These are phyloP conservation scores for Okamejei kenojei DNA, from an alignment of 2,797 vertebrate genomes.

Conservation along the genomic window DNA sequence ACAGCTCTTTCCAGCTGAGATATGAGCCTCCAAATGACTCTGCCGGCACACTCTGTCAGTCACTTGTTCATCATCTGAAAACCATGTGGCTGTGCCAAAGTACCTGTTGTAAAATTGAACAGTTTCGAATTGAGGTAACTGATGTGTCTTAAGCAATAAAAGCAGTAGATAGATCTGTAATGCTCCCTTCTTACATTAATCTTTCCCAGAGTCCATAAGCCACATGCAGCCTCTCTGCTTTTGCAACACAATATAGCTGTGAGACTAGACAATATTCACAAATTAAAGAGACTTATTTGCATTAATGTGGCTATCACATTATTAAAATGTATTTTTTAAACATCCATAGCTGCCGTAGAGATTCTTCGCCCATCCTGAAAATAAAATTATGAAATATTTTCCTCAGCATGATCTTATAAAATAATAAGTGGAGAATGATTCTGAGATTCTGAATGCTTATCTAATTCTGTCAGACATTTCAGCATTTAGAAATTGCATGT, in stretches of 20 bases:
- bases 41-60: not conserved
- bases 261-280: slow-evolving; percentile 19
- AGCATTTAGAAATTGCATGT: not conserved
- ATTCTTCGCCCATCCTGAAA: not conserved
- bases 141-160: slow-evolving; percentile 14
- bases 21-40: not conserved
- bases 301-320: slow-evolving; percentile 24
- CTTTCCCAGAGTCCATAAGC: slow-evolving; percentile 22
- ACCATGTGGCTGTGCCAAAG: not conserved
- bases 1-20: not conserved
- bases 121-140: not conserved
- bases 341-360: not conserved
- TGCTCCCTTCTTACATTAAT: not conserved
- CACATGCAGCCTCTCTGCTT: not conserved
- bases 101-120: not conserved
- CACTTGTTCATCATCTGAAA: not conserved
- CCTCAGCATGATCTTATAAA: not conserved
- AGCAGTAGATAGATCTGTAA: not conserved
- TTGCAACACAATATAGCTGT: not conserved
- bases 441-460: not conserved
- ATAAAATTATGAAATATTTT: slow-evolving; percentile 9
- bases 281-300: slow-evolving; percentile 25
- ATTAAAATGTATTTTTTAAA: slow-evolving; percentile 16
- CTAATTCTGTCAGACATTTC: not conserved
- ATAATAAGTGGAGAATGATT: not conserved